Evolutionary conservation across 2,888 invertebrate species (phyloP).

Genomic region (Scelioninae gen. 1): DNA sequence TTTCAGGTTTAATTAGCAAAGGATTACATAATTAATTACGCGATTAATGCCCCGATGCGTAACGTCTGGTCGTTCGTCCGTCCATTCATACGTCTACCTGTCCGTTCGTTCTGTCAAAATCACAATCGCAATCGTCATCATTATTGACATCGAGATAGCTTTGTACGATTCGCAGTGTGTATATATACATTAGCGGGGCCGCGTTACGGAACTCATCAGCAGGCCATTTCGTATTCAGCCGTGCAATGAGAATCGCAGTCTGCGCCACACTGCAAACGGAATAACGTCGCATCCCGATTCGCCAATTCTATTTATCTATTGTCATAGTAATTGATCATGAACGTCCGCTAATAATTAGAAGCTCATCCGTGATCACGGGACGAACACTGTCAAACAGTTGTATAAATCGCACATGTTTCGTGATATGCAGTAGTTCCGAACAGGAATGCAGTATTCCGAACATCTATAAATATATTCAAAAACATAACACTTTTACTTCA

Average conservation of each 20-base stretch:
- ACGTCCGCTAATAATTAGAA: constrained; percentile 73
- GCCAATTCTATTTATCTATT: constrained; percentile 72
- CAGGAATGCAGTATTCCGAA: too few relatives aligned
- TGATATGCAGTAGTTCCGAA: constrained; percentile 30
- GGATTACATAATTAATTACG: constrained; percentile 83
- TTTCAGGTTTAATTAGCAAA: constrained; percentile 82
- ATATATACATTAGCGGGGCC: constrained; percentile 67
- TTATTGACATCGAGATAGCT: constrained; percentile 72
- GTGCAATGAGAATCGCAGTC: constrained; percentile 75
- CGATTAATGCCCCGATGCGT: constrained; percentile 82
- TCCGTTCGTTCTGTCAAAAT: constrained; percentile 69
- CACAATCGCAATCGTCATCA: constrained; percentile 71
- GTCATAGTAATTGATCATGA: constrained; percentile 75
- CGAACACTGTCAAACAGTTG: constrained; percentile 61
- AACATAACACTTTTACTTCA: not conserved
- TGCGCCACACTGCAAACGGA: constrained; percentile 55
- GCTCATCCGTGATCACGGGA: constrained; percentile 67
- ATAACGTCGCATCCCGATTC: constrained; percentile 66
- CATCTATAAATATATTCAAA: constrained; percentile 21
- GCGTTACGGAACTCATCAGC: constrained; percentile 77
- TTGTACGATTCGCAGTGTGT: constrained; percentile 68
- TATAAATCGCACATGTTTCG: constrained; percentile 60
- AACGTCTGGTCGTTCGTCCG: constrained; percentile 79
- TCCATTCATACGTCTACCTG: constrained; percentile 68
- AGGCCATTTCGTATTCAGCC: constrained; percentile 77